Conservation (phyloP, 1,140 invertebrate species). For the Bombus sibiricus region DNA sequence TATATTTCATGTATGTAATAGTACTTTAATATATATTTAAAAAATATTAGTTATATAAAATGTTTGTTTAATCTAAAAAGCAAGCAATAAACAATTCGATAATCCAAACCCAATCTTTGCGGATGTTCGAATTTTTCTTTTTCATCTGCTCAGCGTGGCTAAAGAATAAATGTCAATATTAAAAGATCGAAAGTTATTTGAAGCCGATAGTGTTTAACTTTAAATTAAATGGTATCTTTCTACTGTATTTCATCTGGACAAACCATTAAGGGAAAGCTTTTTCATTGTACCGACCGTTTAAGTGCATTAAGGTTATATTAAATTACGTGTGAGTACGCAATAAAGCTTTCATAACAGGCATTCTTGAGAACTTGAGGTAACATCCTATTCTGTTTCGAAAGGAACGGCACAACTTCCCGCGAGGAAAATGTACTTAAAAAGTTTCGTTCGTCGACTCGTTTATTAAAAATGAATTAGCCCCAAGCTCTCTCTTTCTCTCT, state of each 20-base stretch:
- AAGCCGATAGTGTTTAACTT: slow-evolving; percentile 11
- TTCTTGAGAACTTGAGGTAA: slow-evolving; percentile 57
- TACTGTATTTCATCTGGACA: slow-evolving; percentile 22
- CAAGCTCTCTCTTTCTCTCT: slow-evolving; percentile 31
- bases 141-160: too few species aligned
- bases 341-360: slow-evolving; percentile 65
- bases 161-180: slow-evolving; percentile 33
- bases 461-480: slow-evolving; percentile 77
- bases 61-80: too few species aligned
- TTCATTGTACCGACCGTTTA: slow-evolving; percentile 50
- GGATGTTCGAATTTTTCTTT: too few species aligned
- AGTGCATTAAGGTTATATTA: slow-evolving; percentile 66
- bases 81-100: too few species aligned
- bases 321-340: slow-evolving; percentile 64
- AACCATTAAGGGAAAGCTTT: slow-evolving; percentile 19
- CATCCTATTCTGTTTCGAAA: slow-evolving; percentile 44
- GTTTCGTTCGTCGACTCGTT: slow-evolving; percentile 70
- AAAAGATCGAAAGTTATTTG: slow-evolving; percentile 3
- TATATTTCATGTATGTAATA: too few species aligned
- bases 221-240: slow-evolving; percentile 8
- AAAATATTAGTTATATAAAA: too few species aligned
- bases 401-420: slow-evolving; percentile 23
- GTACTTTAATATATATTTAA: too few species aligned
- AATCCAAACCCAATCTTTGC: too few species aligned
- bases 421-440: slow-evolving; percentile 73